Conservation (phyloP, 2,797 vertebrate genomes). For the Hippopotamyrus pictus region DNA sequence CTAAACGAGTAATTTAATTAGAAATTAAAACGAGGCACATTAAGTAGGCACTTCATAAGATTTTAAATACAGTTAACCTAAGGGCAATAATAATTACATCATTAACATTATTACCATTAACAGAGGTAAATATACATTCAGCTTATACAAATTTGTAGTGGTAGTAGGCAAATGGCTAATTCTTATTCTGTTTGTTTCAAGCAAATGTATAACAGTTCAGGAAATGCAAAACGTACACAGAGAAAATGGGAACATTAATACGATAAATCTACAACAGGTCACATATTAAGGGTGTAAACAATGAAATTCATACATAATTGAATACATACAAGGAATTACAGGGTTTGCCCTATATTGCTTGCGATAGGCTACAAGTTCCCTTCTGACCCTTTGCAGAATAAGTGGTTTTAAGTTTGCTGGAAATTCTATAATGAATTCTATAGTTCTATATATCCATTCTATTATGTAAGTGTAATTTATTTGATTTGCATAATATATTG, state of each 20-base stretch:
- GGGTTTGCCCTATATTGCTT: background rate
- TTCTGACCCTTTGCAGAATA: background rate
- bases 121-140: background rate
- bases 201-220: background rate
- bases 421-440: background rate
- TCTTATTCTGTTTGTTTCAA: background rate
- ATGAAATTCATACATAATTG: background rate
- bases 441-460: background rate
- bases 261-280: background rate
- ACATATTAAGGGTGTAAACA: background rate
- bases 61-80: slow-evolving; percentile 5
- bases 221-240: background rate
- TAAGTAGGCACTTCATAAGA: slow-evolving; percentile 3
- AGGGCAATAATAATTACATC: background rate
- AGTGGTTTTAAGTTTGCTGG: background rate
- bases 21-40: background rate
- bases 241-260: background rate
- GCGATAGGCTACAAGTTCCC: background rate
- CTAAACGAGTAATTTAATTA: background rate
- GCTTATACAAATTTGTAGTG: background rate
- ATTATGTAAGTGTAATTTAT: background rate
- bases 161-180: background rate
- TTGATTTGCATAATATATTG: background rate
- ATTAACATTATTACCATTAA: slow-evolving; percentile 5
- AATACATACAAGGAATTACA: background rate